Percentiles rank a stretch among this genome's conserved stretches.
Evolutionary conservation across 1,140 invertebrate genomes (phyloP).

Genomic region (Mylabris phalerata): DNA sequence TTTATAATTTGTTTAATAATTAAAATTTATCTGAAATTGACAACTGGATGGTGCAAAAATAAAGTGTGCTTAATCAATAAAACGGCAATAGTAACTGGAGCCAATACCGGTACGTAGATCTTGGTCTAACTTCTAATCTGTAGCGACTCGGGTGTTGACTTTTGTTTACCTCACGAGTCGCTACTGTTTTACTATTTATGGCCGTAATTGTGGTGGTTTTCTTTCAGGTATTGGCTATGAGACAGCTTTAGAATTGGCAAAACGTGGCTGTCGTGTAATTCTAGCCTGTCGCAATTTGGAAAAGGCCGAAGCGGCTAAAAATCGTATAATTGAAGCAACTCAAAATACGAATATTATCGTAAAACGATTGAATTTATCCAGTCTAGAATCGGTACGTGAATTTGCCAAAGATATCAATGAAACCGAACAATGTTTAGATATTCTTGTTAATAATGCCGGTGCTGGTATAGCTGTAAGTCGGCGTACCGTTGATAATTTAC

Average conservation of each 20-base stretch:
- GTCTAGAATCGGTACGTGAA: slow-evolving; percentile 52
- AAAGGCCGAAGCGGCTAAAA: slow-evolving; percentile 60
- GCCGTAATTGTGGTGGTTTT: background rate
- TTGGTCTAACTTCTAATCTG: background rate
- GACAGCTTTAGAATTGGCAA: slow-evolving; percentile 59
- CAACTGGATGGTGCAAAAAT: slow-evolving; percentile 17
- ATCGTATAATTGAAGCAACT: slow-evolving; percentile 45
- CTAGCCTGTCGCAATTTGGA: slow-evolving; percentile 62
- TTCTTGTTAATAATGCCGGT: slow-evolving; percentile 79
- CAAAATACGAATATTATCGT: slow-evolving; percentile 50
- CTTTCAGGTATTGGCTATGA: slow-evolving; percentile 58
- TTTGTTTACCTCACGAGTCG: too few relatives aligned
- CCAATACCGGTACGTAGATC: slow-evolving; percentile 18
- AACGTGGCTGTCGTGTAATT: slow-evolving; percentile 59
- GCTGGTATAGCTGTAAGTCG: slow-evolving; percentile 36
- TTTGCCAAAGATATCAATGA: slow-evolving; percentile 56
- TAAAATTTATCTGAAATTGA: slow-evolving; percentile 21
- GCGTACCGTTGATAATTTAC: slow-evolving; percentile 46
- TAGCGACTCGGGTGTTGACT: too few relatives aligned
- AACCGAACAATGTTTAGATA: slow-evolving; percentile 61
- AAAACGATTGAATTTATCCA: slow-evolving; percentile 54
- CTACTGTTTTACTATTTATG: too few relatives aligned
- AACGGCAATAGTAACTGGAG: slow-evolving; percentile 26
- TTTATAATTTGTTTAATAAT: too few relatives aligned
- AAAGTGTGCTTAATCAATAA: slow-evolving; percentile 23